Evolutionary conservation across 2,888 invertebrate genomes (phyloP), one percentile per base, ranked within the genome.

Genomic region (Ormyrus thymus): DNA sequence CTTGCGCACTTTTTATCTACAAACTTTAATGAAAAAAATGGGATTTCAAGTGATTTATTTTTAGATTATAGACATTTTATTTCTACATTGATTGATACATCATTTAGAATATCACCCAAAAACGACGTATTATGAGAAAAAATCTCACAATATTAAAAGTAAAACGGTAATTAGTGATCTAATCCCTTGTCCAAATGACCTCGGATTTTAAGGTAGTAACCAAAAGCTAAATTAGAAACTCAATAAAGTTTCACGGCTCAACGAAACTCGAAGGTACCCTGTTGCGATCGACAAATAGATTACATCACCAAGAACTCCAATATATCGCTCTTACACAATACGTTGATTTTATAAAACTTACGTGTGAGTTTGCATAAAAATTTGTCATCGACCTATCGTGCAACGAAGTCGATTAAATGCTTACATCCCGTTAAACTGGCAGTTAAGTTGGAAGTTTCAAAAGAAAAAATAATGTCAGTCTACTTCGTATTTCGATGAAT

Each of bases 61-160:
- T 51, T 10, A 46, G 66, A 61, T 75, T 75, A 75, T 61, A 72
- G 72, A 72, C 53, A 61, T 68, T 75, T 58, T 68, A 75, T 75
- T 75, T 75, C 59, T 75, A 75, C 13, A 68, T 51, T 59, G 53
- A 61, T 75, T 10, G 51, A 66, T 75, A 75, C 61, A 68, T 75
- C 56, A 56, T 74, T 65, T 59, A 74, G 53, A 56, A 55, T 48
- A 58, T 71, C 61, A 59, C 61, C 58, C 45, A 43, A 53, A 53
- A 62, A 62, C 46, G 46, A 72, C 10, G 53, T 72, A 43, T 15
- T 56, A 45, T 46, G 9, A 50, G 13, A 58, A 73, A 50, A 11
- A 15, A 13, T 65, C 50, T 55, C 56, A 29, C n/a, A 9, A 55
- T 29, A 56, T 4, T 2, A 72, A 29, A 29, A 64, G n/a, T 8